A percentile compares a stretch with the other conserved stretches of the same genome.
phyloP scores from a whole-genome alignment of 2,888 invertebrate species.

The Hyalella azteca region DNA sequence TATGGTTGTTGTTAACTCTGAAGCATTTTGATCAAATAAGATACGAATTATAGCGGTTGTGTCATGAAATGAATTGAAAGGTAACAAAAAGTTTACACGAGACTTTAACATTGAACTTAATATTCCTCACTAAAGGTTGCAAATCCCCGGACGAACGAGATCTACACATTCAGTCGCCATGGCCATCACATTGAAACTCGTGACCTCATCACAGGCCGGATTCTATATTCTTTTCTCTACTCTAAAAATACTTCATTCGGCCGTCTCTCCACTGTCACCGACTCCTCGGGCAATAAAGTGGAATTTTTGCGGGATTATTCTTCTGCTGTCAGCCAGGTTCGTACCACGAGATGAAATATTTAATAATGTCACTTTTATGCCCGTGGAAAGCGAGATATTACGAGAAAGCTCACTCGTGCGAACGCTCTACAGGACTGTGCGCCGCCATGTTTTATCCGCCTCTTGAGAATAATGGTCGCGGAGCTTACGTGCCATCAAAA shows the following conservation, averaged over 20 bases:
- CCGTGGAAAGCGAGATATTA: too few species aligned
- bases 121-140: slow-evolving; percentile 72
- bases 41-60: too few species aligned
- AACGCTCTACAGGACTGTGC: too few species aligned
- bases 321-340: slow-evolving; percentile 82
- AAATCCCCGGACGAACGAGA: slow-evolving; percentile 89
- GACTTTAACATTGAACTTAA: too few species aligned
- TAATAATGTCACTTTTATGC: background rate
- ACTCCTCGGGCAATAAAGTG: slow-evolving; percentile 91
- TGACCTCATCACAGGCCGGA: slow-evolving; percentile 92
- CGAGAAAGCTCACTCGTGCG: too few species aligned
- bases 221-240: slow-evolving; percentile 93
- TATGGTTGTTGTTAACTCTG: too few species aligned
- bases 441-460: too few species aligned
- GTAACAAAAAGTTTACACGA: too few species aligned
- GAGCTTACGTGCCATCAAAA: too few species aligned
- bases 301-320: slow-evolving; percentile 90
- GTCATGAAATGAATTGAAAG: too few species aligned
- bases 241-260: slow-evolving; percentile 80
- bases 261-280: slow-evolving; percentile 73
- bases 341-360: slow-evolving; percentile 18
- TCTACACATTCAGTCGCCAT: slow-evolving; percentile 91
- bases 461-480: too few species aligned
- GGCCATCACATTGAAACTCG: slow-evolving; percentile 96
- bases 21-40: too few species aligned